Evolutionary conservation across 2,888 invertebrate genomes (phyloP).

Genomic region (Furcula furcula): DNA sequence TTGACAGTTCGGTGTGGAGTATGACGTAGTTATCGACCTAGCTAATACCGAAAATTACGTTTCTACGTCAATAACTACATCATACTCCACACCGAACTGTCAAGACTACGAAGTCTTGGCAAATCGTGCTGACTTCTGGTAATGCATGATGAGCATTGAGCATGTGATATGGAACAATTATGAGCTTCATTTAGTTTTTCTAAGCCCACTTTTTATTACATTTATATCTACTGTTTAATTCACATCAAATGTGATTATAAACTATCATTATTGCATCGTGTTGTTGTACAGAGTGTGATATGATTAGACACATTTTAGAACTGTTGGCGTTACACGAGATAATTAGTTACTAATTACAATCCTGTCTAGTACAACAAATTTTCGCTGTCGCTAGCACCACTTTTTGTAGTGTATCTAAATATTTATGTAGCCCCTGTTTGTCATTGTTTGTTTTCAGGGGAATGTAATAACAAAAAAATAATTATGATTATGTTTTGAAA

Average conservation of each 20-base stretch:
- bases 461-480: slow-evolving; percentile 38
- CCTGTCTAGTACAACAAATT: no score
- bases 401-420: slow-evolving; percentile 19
- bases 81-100: no score
- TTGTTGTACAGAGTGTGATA: not conserved
- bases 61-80: no score
- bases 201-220: not conserved
- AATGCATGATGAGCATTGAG: slow-evolving; percentile 15
- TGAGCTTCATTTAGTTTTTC: slow-evolving; percentile 1
- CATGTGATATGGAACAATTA: slow-evolving; percentile 16
- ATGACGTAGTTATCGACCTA: no score
- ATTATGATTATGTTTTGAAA: slow-evolving; percentile 44
- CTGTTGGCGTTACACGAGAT: no score
- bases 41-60: no score
- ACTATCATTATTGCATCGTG: not conserved
- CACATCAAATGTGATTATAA: not conserved
- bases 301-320: not conserved
- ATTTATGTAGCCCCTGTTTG: slow-evolving; percentile 12
- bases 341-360: no score
- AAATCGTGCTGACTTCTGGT: slow-evolving; percentile 9
- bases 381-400: slow-evolving; percentile 36
- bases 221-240: not conserved
- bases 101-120: no score
- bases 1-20: no score
- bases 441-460: slow-evolving; percentile 27